A percentile compares a stretch with the other conserved stretches of the same genome.
Evolutionary conservation across 2,888 invertebrate species (phyloP).

Genomic region (Drymonia ruficornis): DNA sequence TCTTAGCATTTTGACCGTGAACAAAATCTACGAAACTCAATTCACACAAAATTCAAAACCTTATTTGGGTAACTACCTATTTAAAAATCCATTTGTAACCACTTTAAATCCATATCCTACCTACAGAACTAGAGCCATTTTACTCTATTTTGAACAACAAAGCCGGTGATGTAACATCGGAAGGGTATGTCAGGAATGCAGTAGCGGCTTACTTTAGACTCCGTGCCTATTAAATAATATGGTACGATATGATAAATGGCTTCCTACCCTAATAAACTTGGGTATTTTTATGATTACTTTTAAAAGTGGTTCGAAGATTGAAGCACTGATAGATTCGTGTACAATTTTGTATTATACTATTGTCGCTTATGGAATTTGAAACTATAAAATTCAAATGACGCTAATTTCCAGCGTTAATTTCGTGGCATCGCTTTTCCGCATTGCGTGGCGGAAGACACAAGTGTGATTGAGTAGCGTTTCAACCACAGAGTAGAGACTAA

Average conservation of each 20-base stretch:
- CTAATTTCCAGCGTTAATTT: conserved; percentile 29
- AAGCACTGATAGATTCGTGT: too few species aligned
- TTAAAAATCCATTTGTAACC: not conserved
- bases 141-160: conserved; percentile 10
- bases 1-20: too few species aligned
- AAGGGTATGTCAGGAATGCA: conserved; percentile 16
- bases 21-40: too few species aligned
- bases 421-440: conserved; percentile 39
- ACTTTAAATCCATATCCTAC: not conserved
- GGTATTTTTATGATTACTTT: not conserved
- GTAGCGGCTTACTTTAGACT: not conserved
- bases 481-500: too few species aligned
- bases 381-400: not conserved
- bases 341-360: not conserved
- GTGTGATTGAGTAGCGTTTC: not conserved
- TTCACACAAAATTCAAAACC: too few species aligned
- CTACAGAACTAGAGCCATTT: conserved; percentile 4
- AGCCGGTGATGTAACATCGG: conserved; percentile 9
- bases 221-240: not conserved
- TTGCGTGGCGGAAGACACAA: conserved; percentile 37
- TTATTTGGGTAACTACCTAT: not conserved
- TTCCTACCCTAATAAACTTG: conserved; percentile 12
- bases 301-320: not conserved
- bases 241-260: conserved; percentile 25
- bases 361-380: not conserved